Base-by-base conservation (phyloP, 2,113 vertebrate species). In the Oenanthe oenanthe region DNA sequence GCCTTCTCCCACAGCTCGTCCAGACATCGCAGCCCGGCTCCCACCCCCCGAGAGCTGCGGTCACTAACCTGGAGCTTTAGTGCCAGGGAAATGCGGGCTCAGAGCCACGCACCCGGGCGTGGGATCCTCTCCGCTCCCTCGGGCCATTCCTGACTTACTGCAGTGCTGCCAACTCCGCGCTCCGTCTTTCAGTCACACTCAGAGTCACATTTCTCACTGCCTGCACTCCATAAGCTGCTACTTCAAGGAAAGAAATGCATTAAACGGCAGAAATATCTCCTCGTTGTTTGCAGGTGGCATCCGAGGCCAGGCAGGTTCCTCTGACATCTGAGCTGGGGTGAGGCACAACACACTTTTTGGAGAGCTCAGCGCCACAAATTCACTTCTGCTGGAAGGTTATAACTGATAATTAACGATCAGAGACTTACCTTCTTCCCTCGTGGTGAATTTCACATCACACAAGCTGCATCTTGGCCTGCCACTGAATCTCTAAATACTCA, bases 211-310 rank as follows among this genome's bases (percentile, higher is more conserved):
- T 28, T 50, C 81, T 36, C 87, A 57, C 3, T 10, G 87, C 92
- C 87, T 84, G 77, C 43, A 21, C 60, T 71, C 76, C 80, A 11
- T 4, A 38, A 68, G 58, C 43, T 85, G 78, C 25, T 47, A 40
- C 63, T 53, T 88, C 36, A 70, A 77, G 83, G 78, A 63, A 86
- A 94, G 20, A 86, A 81, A 77, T 1, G 56, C 17, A 2, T 91
- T 77, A 80, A 68, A 53, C 7, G 51, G 47, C 71, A 24, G 4
- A 10, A 81, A 38, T 6, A 16, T 5, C 42, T 36, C 57, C 87
- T 67, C 0, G 0, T 12, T 45, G 8, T 17, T 63, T 2, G 3
- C 22, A 1, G 48, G 10, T 4, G 36, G n/a, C 32, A 10, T 12
- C 12, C 6, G 1, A 7, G 28, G 51, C 47, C 58, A 7, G 32